Conservation (phyloP, 2,797 vertebrate species). For the Mergus octosetaceus region DNA sequence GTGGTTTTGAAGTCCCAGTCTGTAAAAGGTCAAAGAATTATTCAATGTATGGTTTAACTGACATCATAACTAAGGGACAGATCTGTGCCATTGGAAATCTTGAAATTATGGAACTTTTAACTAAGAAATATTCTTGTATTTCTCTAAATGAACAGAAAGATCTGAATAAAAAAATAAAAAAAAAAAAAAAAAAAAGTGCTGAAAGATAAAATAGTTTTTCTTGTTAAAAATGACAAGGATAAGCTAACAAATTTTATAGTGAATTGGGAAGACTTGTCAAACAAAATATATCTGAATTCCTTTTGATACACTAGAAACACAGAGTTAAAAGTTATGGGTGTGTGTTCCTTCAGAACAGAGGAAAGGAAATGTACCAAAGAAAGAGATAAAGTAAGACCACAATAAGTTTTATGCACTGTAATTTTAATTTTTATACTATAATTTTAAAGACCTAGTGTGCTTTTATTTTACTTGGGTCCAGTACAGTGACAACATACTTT, state of each 20-base stretch:
- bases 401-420: not conserved
- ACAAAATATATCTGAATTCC: not conserved
- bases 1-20: not conserved
- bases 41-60: not conserved
- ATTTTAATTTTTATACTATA: not conserved
- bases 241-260: not conserved
- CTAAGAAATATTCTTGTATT: not conserved
- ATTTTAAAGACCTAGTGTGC: not conserved
- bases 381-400: not conserved
- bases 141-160: not conserved
- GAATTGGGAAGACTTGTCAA: not conserved
- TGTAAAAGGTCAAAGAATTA: not conserved
- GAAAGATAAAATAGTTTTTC: not conserved
- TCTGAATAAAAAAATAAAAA: not conserved
- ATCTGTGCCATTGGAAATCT: not conserved
- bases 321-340: not conserved
- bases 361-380: not conserved
- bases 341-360: not conserved
- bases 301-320: not conserved
- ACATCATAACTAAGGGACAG: not conserved
- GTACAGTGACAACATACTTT: not conserved
- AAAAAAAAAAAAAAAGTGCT: not conserved
- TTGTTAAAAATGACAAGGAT: not conserved
- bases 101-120: not conserved
- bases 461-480: not conserved